Conservation (phyloP, 2,797 vertebrate genomes). For the Gallinago stenura region DNA sequence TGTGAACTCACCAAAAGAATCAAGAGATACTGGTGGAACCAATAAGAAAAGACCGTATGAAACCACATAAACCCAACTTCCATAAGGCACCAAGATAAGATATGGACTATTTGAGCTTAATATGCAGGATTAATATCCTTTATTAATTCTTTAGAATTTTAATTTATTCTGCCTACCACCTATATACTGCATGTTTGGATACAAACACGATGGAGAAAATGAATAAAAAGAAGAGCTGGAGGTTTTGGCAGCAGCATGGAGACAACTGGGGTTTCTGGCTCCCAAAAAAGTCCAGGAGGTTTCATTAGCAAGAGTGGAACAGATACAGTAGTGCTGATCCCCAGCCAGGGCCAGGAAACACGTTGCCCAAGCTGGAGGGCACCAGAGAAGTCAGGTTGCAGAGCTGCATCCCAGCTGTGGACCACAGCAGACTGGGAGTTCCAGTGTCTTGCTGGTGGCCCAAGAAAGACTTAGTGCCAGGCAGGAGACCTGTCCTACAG, state of each 20-base stretch:
- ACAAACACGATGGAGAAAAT: neutral
- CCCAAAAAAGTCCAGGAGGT: neutral
- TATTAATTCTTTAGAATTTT: neutral
- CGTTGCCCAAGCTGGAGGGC: neutral
- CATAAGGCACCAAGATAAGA: neutral
- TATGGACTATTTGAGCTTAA: neutral
- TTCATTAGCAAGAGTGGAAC: conserved; percentile 1
- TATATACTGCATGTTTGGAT: neutral
- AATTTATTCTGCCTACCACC: neutral
- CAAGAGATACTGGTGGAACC: neutral
- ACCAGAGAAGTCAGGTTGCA: neutral
- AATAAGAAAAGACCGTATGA: fast-evolving
- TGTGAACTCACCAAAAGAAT: neutral
- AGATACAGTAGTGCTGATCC: neutral
- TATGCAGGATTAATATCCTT: neutral
- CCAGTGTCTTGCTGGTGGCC: fast-evolving
- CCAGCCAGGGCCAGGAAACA: neutral
- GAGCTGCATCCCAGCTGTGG: neutral
- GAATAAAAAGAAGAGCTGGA: conserved; percentile 18
- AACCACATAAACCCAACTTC: neutral
- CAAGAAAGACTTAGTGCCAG: neutral
- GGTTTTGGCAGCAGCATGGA: neutral
- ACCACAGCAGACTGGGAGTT: neutral
- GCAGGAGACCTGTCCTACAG: neutral
- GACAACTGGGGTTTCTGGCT: conserved; percentile 23